Conservation (phyloP, 1,140 invertebrate genomes). For the Eulimnadia texana region DNA sequence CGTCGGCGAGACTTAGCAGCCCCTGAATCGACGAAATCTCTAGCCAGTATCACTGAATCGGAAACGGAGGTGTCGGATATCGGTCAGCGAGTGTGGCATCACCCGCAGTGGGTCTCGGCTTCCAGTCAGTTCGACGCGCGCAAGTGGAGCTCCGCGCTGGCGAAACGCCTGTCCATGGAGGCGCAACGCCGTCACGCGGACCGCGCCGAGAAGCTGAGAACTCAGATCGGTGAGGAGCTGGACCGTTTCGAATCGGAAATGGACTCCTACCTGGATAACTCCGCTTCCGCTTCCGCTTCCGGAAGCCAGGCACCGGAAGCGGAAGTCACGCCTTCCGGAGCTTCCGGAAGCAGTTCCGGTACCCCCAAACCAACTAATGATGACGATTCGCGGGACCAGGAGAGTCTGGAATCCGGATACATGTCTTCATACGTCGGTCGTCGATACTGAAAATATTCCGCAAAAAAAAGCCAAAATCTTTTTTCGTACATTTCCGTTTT, state of each 20-base stretch:
- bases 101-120: neutral
- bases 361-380: neutral
- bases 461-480: too few species aligned
- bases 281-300: neutral
- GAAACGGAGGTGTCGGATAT: neutral
- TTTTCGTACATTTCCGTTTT: too few species aligned
- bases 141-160: slow-evolving; percentile 6
- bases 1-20: slow-evolving; percentile 1
- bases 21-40: neutral
- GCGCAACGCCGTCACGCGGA: slow-evolving; percentile 5
- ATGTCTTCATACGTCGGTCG: neutral
- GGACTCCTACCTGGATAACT: slow-evolving; percentile 12
- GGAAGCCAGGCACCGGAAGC: neutral
- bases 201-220: neutral
- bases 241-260: slow-evolving; percentile 16
- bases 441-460: neutral
- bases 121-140: slow-evolving; percentile 14
- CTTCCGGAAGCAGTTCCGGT: neutral
- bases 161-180: slow-evolving; percentile 14
- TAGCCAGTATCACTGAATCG: neutral
- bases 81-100: neutral
- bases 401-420: neutral
- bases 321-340: neutral
- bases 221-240: slow-evolving; percentile 10
- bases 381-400: neutral